Evolutionary conservation across 2,797 vertebrate genomes (phyloP), one percentile per base, ranked within the genome.

Genomic region (Ceyx erithaca): DNA sequence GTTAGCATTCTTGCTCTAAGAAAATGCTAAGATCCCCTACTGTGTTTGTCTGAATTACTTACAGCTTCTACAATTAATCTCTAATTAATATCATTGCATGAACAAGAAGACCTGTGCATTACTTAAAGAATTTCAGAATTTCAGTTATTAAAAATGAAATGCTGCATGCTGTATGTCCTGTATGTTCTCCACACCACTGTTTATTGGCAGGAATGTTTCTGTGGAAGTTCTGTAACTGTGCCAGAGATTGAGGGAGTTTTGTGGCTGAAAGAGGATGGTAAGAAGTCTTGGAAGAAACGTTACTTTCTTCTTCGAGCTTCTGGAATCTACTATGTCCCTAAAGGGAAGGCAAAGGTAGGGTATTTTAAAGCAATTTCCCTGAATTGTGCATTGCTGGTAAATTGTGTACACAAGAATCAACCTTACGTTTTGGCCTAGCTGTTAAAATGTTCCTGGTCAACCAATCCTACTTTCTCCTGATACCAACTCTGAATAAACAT

Each of bases 261-360:
- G 89, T 99, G 99, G 99, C 97, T 99, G 81, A 99, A 99, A 92
- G 99, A 99, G 69, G 99, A 99, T 49, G 99, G 99, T 63, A 99
- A 99, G 94, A 99, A 99, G 96, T 99, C 99, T 7, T 99, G 99
- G 99, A 99, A 99, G 97, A 99, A 99, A 85, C 98, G 99, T 67
- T 99, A 99, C 94, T 99, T 99, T 96, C 98, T 99, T 69, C 98
- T 99, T 73, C 96, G 99, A 86, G 99, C 99, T 30, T 99, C 99
- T 66, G 99, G 99, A 57, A 98, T 99, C 95, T 99, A 99, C 97
- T 99, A 99, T 26, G 99, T 99, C 75, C 99, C 99, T 68, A 99
- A 99, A 97, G 98, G 98, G 87, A 99, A 99, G 91, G 98, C 98
- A 61, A 99, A 99, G 98, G 98, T 99, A 82, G 35, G 48, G 21